Conservation (phyloP, 2,888 invertebrate genomes). For the Brassicogethes aeneus region DNA sequence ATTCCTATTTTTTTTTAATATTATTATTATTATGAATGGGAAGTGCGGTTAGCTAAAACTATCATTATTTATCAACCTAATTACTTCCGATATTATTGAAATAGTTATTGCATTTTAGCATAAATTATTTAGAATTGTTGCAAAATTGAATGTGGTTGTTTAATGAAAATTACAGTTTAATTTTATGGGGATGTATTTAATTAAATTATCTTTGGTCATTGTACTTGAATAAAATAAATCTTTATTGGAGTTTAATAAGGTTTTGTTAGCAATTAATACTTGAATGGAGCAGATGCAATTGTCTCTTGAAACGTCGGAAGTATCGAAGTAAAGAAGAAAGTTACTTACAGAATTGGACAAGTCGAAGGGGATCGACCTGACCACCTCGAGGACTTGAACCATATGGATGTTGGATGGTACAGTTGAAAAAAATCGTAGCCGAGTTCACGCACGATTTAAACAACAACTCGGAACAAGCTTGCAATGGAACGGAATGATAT, state of each 20-base stretch:
- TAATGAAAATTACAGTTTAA: not conserved
- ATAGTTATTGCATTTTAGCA: too few species aligned
- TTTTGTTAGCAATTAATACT: not conserved
- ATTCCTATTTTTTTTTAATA: too few species aligned
- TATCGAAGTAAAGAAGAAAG: conserved; percentile 1
- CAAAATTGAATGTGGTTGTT: not conserved
- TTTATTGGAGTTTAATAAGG: not conserved
- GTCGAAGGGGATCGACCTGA: conserved; percentile 70
- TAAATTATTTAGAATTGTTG: too few species aligned
- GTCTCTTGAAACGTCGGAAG: not conserved
- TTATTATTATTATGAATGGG: too few species aligned
- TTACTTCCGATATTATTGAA: too few species aligned
- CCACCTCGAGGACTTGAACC: conserved; percentile 74
- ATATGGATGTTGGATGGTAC: conserved; percentile 45
- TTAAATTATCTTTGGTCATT: not conserved
- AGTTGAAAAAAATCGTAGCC: too few species aligned
- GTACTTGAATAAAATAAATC: not conserved
- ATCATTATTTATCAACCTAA: too few species aligned
- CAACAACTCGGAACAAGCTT: conserved; percentile 4
- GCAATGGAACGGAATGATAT: not conserved
- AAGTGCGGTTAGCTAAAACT: too few species aligned
- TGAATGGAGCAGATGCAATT: not conserved
- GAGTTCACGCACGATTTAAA: too few species aligned
- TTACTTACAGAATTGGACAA: conserved; percentile 70
- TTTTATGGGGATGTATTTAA: not conserved